Base-by-base conservation (phyloP, 2,888 invertebrate species). In the Hirtodrosophila cameraria region DNA sequence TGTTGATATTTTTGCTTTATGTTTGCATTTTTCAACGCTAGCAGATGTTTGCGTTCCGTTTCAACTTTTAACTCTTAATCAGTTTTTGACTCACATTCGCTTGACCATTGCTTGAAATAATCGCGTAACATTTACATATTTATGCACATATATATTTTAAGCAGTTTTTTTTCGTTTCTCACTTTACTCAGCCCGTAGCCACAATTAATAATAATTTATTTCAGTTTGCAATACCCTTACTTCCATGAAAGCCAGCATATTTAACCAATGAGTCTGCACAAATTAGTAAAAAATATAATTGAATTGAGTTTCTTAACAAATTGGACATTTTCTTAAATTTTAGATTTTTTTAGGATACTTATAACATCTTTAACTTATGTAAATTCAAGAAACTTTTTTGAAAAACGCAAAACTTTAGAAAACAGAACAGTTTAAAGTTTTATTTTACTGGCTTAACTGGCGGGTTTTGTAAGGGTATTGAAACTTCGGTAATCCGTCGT, bases 11-110 rank as follows among this genome's bases (percentile, higher is more conserved):
- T 65, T 64, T 62, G 5, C 39, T 36, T 45, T 59, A n/a, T n/a
- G n/a, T 57, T 67, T 43, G 53, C 50, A 62, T 50, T 60, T 63
- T 50, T 67, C 54, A 78, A 62, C 71, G 59, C 45, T 53, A 52
- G 53, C 61, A 69, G 53, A 58, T 65, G 55, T 73, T 57, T 49
- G 12, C 20, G 45, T 43, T 58, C 43, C 18, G 30, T 55, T 53
- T 59, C 38, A 45, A 45, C 50, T 53, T 33, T 12, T n/a, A 36
- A 33, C 36, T 27, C 30, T 38, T 30, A 43, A 30, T 45, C 52
- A 41, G 18, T 20, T 18, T 39, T 49, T 33, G 27, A 58, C 59
- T 65, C 73, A 53, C 66, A 45, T 49, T 36, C 20, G 41, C 28
- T 52, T 23, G 5, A 49, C 72, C 45, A 45, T 36, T 13, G 30